Base-by-base conservation (phyloP, 2,113 vertebrate genomes). In the Danionella cerebrum region DNA sequence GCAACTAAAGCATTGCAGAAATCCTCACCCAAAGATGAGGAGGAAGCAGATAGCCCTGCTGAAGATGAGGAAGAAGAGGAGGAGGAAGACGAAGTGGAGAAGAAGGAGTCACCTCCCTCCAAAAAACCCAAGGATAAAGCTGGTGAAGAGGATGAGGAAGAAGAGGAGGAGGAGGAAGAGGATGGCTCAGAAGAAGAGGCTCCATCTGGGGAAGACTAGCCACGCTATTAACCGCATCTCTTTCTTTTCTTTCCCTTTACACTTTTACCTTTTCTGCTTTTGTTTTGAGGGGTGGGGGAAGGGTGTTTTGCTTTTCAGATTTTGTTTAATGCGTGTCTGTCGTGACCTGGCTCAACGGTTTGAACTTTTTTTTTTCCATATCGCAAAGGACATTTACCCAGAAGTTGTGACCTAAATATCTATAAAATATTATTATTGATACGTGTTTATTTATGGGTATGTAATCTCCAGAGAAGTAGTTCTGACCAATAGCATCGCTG, bases 151-250 rank as follows among this genome's bases (percentile, higher is more conserved):
- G n/a, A n/a, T 0, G 76, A 81, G 21, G 85, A 87, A 1, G 84
- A 87, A 0, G 87, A 90, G 1, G 89, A 90, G 27, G 87, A 90
- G 1, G 89, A 90, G 27, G 89, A 90, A 65, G 93, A 98, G 70
- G 94, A 97, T 51, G 94, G 91, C 65, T 97, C 96, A 71, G 95
- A 98, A 88, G 95, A 98, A 77, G 96, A 98, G 82, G 93, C 90
- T 33, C 90, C 88, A 53, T 97, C 93, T 85, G 94, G 95, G 86
- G 96, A 97, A 88, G 96, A 98, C 89, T 98, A 97, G 90, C 83
- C 75, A 72, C 79, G 72, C 78, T 42, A 65, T 53, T 71, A 63
- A 6, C 59, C 44, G 70, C 74, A 70, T 55, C 69, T 74, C 72
- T 70, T 16, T 73, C 35, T 51, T 57, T 14, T 47, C 16, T 57